Percentiles rank a stretch among this genome's conserved stretches.
These are phyloP conservation scores for Sisyra terminalis DNA, from an alignment of 2,888 invertebrate genomes.

Conservation along the genomic window DNA sequence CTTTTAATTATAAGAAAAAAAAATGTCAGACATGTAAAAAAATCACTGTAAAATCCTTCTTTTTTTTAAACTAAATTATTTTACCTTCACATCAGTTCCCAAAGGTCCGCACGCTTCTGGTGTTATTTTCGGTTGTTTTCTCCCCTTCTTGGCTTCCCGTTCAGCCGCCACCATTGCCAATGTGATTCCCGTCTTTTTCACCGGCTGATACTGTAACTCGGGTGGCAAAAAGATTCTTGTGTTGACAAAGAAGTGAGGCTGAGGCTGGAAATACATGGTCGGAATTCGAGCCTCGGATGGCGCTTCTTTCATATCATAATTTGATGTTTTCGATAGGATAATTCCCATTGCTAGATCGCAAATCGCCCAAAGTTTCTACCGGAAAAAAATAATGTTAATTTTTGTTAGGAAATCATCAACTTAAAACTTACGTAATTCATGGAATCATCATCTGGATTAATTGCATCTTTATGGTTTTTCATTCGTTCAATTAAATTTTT, in stretches of 20 bases:
- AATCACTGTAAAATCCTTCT: background rate
- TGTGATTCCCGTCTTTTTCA: conserved; percentile 26
- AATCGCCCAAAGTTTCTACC: conserved; percentile 93
- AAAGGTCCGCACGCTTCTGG: conserved; percentile 36
- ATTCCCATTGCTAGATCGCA: conserved; percentile 90
- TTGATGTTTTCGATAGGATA: conserved; percentile 70
- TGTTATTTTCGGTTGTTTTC: conserved; percentile 18
- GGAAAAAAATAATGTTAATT: too few species aligned
- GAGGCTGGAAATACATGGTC: conserved; percentile 75
- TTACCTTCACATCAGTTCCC: conserved; percentile 42
- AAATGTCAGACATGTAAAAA: background rate
- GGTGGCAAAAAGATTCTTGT: conserved; percentile 66
- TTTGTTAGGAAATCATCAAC: too few species aligned
- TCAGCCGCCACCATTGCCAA: conserved; percentile 27
- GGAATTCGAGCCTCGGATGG: conserved; percentile 75
- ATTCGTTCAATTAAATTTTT: conserved; percentile 85
- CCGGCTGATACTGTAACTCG: conserved; percentile 46
- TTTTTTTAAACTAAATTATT: conserved; percentile 9
- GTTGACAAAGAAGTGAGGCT: conserved; percentile 54
- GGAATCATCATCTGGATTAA: conserved; percentile 64
- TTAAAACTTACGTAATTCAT: conserved; percentile 60
- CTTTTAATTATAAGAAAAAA: conserved; percentile 2
- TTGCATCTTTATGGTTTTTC: conserved; percentile 85
- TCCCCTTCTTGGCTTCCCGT: conserved; percentile 19
- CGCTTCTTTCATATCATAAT: conserved; percentile 71